Percentiles rank a stretch among this genome's conserved stretches.
phyloP scores from a whole-genome alignment of 2,888 invertebrate genomes.

The Griposia aprilina region DNA sequence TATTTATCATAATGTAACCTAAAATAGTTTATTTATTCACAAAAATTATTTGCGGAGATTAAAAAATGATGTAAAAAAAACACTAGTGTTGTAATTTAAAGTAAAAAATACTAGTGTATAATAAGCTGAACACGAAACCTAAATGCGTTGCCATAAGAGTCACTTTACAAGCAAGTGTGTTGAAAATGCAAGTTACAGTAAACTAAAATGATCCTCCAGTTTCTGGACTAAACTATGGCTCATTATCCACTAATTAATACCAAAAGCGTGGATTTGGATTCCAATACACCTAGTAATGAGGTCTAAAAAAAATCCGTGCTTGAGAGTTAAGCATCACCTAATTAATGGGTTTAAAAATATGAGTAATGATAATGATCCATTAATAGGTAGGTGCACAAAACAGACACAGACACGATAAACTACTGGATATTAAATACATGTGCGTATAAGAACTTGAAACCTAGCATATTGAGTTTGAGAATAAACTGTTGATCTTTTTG shows the following conservation, averaged over 20 bases:
- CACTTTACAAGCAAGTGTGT: no score
- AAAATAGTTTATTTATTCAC: no score
- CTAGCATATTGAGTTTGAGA: background rate
- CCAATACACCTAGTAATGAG: background rate
- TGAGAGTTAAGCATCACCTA: background rate
- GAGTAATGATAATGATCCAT: background rate
- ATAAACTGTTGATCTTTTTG: constrained; percentile 5
- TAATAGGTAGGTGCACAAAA: background rate
- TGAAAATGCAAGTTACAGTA: background rate
- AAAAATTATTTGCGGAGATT: no score
- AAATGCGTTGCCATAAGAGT: no score
- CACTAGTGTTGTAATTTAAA: no score
- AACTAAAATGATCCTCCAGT: constrained; percentile 5
- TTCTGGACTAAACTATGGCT: background rate
- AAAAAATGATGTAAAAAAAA: no score
- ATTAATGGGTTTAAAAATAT: background rate
- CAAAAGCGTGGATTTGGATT: constrained; percentile 8
- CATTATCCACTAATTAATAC: constrained; percentile 7
- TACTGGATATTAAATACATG: background rate
- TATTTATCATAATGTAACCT: no score
- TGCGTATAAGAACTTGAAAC: background rate
- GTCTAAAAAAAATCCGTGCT: background rate
- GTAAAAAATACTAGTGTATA: no score
- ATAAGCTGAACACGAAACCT: no score
- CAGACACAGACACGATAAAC: background rate